Evolutionary conservation across 1,140 invertebrate genomes (phyloP).

Genomic region (Hydropsyche tenuis): DNA sequence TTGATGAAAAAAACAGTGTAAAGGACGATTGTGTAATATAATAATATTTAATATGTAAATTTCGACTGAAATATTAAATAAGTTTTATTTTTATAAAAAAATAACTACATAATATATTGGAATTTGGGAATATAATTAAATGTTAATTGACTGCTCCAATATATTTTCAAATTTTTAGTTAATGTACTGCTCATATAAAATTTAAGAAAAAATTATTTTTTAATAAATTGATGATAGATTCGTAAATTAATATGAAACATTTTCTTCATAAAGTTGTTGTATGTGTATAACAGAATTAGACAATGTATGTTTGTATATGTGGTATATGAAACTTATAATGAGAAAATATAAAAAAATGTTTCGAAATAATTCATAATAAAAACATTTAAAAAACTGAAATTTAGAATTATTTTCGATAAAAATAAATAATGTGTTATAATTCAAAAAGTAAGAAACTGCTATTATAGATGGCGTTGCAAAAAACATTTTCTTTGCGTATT

Average conservation of each 20-base stretch:
- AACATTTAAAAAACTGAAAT: background rate
- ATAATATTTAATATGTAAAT: background rate
- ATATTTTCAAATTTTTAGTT: no score
- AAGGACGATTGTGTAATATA: background rate
- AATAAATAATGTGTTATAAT: background rate
- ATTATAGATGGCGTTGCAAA: background rate
- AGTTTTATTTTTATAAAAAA: background rate
- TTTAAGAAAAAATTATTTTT: no score
- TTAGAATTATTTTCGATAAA: background rate
- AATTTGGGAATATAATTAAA: background rate
- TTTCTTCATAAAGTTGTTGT: no score
- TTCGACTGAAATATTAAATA: background rate
- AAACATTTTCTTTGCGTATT: background rate
- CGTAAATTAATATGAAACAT: no score
- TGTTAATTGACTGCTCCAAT: background rate
- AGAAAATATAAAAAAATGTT: no score
- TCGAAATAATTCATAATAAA: no score
- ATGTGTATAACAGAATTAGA: no score
- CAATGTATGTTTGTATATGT: no score
- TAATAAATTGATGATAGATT: no score
- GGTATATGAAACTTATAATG: no score
- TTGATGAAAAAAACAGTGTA: background rate
- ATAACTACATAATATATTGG: background rate
- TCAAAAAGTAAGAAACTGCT: background rate
- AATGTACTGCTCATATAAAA: no score